phyloP scores from a whole-genome alignment of 2,797 vertebrate species.

The Antrozous pallidus region DNA sequence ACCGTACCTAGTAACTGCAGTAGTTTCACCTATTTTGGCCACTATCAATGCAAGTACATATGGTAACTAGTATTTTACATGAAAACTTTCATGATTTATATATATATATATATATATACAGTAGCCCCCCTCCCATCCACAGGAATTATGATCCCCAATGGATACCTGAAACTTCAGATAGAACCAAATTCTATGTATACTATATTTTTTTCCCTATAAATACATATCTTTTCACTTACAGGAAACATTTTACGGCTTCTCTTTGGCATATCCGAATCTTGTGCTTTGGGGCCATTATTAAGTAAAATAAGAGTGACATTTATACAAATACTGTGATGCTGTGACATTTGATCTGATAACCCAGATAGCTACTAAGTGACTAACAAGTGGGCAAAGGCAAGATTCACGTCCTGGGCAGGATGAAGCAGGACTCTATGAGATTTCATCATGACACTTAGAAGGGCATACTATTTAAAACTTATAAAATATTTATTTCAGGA shows the following conservation, averaged over 20 bases:
- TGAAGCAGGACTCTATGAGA: not conserved
- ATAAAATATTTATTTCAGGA: not conserved
- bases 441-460: not conserved
- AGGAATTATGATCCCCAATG: not conserved
- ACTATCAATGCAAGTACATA: not conserved
- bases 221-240: not conserved
- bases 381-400: not conserved
- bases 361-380: not conserved
- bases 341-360: not conserved
- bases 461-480: not conserved
- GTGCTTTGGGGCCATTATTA: not conserved
- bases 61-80: not conserved
- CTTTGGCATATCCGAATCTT: not conserved
- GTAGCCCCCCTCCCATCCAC: not conserved
- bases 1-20: not conserved
- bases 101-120: not conserved
- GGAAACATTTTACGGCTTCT: not conserved
- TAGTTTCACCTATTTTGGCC: not conserved
- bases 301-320: not conserved
- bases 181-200: not conserved
- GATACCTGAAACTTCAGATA: not conserved
- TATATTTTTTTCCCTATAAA: not conserved
- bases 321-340: not conserved
- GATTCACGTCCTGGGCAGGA: not conserved
- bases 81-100: not conserved